phyloP scores from a whole-genome alignment of 1,140 invertebrate genomes.

The Listronotus bonariensis region DNA sequence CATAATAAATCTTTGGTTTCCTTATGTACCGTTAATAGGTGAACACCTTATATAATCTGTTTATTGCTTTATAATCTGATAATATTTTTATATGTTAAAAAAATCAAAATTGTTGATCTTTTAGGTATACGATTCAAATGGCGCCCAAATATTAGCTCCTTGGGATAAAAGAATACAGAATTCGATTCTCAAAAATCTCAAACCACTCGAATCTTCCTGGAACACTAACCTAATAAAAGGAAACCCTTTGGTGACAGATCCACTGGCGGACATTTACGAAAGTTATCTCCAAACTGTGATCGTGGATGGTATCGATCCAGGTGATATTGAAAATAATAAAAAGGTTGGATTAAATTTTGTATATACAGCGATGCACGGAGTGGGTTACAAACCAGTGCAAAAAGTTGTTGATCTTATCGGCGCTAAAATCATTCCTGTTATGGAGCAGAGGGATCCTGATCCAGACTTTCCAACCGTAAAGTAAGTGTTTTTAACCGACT shows the following conservation, averaged over 20 bases:
- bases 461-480: conserved; percentile 96
- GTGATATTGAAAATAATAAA: conserved; percentile 63
- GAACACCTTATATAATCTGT: too few species aligned
- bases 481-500: conserved; percentile 42
- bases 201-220: conserved; percentile 73
- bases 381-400: conserved; percentile 82
- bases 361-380: conserved; percentile 98
- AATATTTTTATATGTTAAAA: too few species aligned
- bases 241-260: conserved; percentile 61
- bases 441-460: conserved; percentile 86
- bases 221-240: conserved; percentile 56
- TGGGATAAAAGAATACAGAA: conserved; percentile 88
- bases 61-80: too few species aligned
- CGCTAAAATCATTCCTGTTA: conserved; percentile 80
- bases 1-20: too few species aligned
- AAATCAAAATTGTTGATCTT: too few species aligned
- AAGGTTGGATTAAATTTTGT: conserved; percentile 71
- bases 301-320: conserved; percentile 58
- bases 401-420: conserved; percentile 76
- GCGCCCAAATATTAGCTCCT: conserved; percentile 94
- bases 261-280: conserved; percentile 64
- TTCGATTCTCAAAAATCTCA: conserved; percentile 77
- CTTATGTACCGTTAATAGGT: too few species aligned
- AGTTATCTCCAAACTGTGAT: conserved; percentile 70
- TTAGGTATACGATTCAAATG: conserved; percentile 90